Evolutionary conservation across 2,888 invertebrate species (phyloP).

Genomic region (Ochropleura leucogaster): DNA sequence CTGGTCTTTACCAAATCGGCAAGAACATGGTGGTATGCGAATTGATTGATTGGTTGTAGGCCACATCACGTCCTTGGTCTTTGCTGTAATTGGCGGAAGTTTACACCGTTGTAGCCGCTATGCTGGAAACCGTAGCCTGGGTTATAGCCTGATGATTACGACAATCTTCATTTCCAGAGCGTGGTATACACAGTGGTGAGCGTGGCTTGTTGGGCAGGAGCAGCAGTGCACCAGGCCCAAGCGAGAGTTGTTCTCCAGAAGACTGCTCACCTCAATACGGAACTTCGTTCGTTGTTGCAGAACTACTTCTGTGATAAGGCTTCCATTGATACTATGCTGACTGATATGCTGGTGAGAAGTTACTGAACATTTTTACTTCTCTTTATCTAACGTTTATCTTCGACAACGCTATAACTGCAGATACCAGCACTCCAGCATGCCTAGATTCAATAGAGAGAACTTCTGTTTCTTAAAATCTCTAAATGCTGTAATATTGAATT

Average conservation of each 20-base stretch:
- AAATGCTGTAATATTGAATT: neutral
- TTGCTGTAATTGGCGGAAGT: neutral
- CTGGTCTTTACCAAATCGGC: neutral
- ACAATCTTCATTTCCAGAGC: conserved; percentile 68
- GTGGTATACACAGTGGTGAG: conserved; percentile 83
- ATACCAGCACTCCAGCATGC: neutral
- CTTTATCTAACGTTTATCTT: conserved; percentile 5
- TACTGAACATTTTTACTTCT: neutral
- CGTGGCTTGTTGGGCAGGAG: conserved; percentile 88
- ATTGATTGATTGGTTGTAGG: neutral
- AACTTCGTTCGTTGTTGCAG: conserved; percentile 82
- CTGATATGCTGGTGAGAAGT: conserved; percentile 89
- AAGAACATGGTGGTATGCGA: neutral
- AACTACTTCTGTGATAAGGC: conserved; percentile 90
- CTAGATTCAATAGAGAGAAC: neutral
- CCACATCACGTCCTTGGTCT: neutral
- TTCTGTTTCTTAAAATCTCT: neutral
- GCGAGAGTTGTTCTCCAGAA: conserved; percentile 83
- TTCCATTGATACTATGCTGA: conserved; percentile 90
- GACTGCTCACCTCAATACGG: conserved; percentile 84
- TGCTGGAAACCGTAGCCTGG: neutral
- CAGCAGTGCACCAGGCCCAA: conserved; percentile 87
- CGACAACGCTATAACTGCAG: neutral
- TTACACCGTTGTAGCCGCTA: neutral
- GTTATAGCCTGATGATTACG: neutral